Base-by-base conservation (phyloP, 2,797 vertebrate species). In the Chiloscyllium punctatum region DNA sequence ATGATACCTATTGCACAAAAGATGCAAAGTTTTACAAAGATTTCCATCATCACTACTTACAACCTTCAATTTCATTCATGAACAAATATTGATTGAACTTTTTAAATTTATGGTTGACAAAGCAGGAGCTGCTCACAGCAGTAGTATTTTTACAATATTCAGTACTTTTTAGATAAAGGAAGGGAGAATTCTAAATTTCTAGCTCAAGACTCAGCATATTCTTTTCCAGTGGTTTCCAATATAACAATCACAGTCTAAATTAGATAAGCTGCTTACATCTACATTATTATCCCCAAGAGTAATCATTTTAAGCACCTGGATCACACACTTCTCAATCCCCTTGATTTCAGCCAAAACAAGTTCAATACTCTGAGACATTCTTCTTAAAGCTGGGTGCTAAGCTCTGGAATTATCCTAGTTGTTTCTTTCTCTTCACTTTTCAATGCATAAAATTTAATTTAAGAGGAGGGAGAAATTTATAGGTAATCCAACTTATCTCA, bases 361-460 rank as follows among this genome's bases (percentile, higher is more conserved):
- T 33, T 15, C 48, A 88, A 57, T 57, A 23, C 51, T 27, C 11
- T 57, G 25, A 25, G 51, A 25, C 48, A 51, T 13, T 53, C 51
- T 53, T 53, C 27, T 33, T 88, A 88, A 88, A 27, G 1, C 25
- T 57, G 27, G 57, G 48, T 23, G 11, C 25, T 33, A 15, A 53
- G 51, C 51, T 57, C 48, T 53, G 86, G 27, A 53, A 57, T 30
- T 57, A 88, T 57, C 25, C 86, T 8, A 57, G 86, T 57, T 13
- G 51, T 30, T 53, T 57, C 21, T 87, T 9, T 84, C 48, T 53
- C 42, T 86, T 42, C 82, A 1, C 48, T 53, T 51, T 86, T 30
- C 84, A 51, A 51, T 87, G 48, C 84, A 87, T 27, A 87, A 87
- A 84, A 42, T 84, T 84, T 84, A 42, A 84, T 79, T 79, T 79